Percentiles rank a stretch among this genome's conserved stretches.
Evolutionary conservation across 2,113 vertebrate species (phyloP).

Genomic region (Rafetus swinhoei): DNA sequence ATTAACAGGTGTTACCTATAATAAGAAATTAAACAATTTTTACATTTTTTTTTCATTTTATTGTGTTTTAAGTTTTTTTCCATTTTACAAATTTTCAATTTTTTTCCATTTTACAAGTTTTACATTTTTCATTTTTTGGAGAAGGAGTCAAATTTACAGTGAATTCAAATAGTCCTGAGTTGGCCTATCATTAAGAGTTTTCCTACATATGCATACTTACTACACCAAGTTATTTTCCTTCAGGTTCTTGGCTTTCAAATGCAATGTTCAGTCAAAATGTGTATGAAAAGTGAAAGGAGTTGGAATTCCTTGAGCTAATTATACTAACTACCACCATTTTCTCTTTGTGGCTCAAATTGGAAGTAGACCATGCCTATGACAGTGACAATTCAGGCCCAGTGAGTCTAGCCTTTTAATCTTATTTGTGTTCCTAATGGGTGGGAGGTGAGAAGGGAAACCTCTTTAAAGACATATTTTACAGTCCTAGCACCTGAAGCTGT

Average conservation of each 20-base stretch:
- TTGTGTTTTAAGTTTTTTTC: no score
- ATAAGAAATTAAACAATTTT: not conserved
- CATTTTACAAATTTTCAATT: not conserved
- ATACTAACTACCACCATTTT: not conserved
- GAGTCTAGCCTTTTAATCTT: not conserved
- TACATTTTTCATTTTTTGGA: not conserved
- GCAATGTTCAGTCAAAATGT: conserved; percentile 1
- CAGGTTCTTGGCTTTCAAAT: not conserved
- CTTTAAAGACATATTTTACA: fast-evolving
- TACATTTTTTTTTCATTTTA: not conserved
- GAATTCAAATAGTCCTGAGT: not conserved
- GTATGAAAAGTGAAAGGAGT: conserved; percentile 2
- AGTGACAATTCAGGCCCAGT: not conserved
- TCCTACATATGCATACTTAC: fast-evolving
- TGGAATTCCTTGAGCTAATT: conserved; percentile 54
- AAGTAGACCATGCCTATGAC: not conserved
- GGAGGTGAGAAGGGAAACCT: no score
- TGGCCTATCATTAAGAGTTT: fast-evolving
- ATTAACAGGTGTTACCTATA: not conserved
- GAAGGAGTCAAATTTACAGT: not conserved
- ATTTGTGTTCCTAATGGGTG: not conserved
- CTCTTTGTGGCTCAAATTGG: not conserved
- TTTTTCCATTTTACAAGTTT: not conserved
- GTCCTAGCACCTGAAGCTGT: not conserved
- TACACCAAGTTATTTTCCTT: not conserved